These are phyloP conservation scores for Hipposideros larvatus DNA, from an alignment of 2,797 vertebrate genomes.

Conservation along the genomic window DNA sequence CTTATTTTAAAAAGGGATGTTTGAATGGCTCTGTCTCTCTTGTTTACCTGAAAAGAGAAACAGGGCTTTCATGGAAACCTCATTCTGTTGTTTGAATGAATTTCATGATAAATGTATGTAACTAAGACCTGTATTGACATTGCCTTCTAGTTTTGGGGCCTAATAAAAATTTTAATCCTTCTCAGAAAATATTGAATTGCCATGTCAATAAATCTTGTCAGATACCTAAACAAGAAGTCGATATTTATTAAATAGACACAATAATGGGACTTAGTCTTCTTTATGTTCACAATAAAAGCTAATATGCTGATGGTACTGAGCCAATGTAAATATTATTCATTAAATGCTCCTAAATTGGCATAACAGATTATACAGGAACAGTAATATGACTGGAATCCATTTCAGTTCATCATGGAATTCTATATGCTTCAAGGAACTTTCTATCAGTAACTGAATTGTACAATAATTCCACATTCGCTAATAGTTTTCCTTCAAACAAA, in stretches of 20 bases:
- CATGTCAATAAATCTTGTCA: constrained; percentile 78
- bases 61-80: constrained; percentile 41
- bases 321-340: constrained; percentile 57
- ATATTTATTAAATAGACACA: constrained; percentile 77
- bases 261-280: constrained; percentile 46
- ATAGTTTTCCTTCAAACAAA: neutral
- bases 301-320: constrained; percentile 33
- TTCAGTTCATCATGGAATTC: constrained; percentile 49
- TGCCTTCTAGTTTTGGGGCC: constrained; percentile 59
- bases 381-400: constrained; percentile 31
- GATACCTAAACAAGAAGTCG: constrained; percentile 70
- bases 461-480: neutral
- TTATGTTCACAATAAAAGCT: constrained; percentile 42
- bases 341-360: constrained; percentile 56
- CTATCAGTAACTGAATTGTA: neutral
- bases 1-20: constrained; percentile 17
- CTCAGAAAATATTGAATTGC: constrained; percentile 74
- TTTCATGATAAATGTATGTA: constrained; percentile 72
- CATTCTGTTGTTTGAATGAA: constrained; percentile 37
- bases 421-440: constrained; percentile 22
- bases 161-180: constrained; percentile 76
- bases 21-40: neutral
- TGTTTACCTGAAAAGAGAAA: constrained; percentile 42
- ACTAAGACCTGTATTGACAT: constrained; percentile 70
- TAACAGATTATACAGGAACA: neutral